phyloP scores from a whole-genome alignment of 2,113 vertebrate genomes.

The Lathamus discolor region DNA sequence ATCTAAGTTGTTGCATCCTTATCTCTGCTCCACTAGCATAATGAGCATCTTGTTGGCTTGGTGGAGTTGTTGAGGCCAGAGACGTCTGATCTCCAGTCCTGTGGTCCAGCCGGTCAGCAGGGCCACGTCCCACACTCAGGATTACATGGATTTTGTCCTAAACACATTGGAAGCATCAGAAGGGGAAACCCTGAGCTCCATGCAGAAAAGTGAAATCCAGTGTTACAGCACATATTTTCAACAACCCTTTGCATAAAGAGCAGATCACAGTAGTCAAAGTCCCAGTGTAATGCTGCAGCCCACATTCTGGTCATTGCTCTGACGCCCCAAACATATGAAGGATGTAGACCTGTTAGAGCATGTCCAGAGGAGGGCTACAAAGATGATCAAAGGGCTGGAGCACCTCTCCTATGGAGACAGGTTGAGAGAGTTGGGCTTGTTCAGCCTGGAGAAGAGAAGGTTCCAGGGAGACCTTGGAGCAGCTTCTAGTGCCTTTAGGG shows the following conservation, averaged over 20 bases:
- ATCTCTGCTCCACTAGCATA: background rate
- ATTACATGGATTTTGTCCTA: rapidly evolving
- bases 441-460: background rate
- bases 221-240: background rate
- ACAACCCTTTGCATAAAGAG: background rate
- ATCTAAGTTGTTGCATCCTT: background rate
- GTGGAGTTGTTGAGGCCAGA: background rate
- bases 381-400: background rate
- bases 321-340: background rate
- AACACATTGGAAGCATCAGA: background rate
- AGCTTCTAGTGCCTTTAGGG: background rate
- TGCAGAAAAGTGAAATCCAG: background rate
- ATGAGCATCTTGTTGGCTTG: background rate
- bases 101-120: background rate
- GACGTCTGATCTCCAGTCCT: rapidly evolving
- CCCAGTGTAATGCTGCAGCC: background rate
- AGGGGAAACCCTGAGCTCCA: background rate
- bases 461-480: background rate
- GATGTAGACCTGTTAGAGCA: background rate
- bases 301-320: background rate
- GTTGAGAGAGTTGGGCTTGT: background rate
- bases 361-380: background rate
- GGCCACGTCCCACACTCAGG: background rate
- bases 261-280: background rate
- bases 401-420: background rate